A percentile compares a stretch with the other conserved stretches of the same genome.
phyloP scores from a whole-genome alignment of 2,888 invertebrate genomes.

The Dione juno region DNA sequence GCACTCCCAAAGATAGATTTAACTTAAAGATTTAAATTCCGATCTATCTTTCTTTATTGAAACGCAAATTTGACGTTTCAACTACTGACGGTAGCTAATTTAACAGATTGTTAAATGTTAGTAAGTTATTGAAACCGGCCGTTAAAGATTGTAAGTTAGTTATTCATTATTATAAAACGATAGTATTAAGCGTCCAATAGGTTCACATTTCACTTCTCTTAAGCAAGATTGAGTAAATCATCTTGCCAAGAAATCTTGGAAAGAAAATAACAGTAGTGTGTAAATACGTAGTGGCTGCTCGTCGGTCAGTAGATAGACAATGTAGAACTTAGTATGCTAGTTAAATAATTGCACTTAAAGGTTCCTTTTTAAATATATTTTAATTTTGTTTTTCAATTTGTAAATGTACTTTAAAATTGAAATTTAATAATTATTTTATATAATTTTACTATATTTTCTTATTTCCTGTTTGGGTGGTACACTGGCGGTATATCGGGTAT shows the following conservation, averaged over 20 bases:
- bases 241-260: slow-evolving; percentile 7
- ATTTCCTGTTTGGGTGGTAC: background rate
- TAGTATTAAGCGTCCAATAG: background rate
- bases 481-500: too few relatives aligned
- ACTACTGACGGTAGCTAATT: too few relatives aligned
- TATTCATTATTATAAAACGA: background rate
- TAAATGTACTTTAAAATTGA: too few relatives aligned
- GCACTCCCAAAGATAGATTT: too few relatives aligned
- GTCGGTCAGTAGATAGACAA: slow-evolving; percentile 13
- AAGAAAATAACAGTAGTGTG: slow-evolving; percentile 15
- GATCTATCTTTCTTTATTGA: too few relatives aligned
- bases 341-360: background rate
- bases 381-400: background rate
- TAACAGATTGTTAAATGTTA: too few relatives aligned
- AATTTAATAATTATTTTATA: too few relatives aligned
- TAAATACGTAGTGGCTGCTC: slow-evolving; percentile 13
- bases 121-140: too few relatives aligned
- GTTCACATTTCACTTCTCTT: background rate
- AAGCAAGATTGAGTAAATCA: background rate
- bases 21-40: too few relatives aligned
- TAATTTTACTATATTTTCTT: background rate
- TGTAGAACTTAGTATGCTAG: background rate
- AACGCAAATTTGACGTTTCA: too few relatives aligned
- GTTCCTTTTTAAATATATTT: background rate
- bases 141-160: background rate